These are phyloP conservation scores for Oryzias javanicus DNA, from an alignment of 2,113 vertebrate genomes.

Conservation along the genomic window DNA sequence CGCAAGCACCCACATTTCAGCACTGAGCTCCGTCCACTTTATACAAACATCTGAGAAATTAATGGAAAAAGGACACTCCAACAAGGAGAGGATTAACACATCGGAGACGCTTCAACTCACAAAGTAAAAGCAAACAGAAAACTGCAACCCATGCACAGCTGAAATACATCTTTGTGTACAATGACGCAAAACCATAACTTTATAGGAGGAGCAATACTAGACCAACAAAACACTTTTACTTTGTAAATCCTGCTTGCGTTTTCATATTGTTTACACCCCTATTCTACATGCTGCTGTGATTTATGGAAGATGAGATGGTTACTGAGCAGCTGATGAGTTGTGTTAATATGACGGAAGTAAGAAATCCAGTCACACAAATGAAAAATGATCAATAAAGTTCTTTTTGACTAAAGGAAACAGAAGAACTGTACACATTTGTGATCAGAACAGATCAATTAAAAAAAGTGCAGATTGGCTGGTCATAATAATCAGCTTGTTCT, in stretches of 20 bases:
- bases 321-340: constrained; percentile 3
- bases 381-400: no score
- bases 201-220: not conserved
- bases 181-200: not conserved
- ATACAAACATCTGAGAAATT: not conserved
- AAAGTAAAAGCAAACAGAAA: not conserved
- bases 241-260: not conserved
- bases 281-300: constrained; percentile 9
- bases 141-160: constrained; percentile 9
- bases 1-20: constrained; percentile 40
- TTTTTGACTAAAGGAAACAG: no score
- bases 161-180: not conserved
- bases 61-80: not conserved
- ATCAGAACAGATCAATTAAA: no score
- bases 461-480: no score
- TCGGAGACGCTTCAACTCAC: not conserved
- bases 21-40: constrained; percentile 8
- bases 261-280: not conserved
- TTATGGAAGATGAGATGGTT: not conserved
- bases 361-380: constrained; percentile 8
- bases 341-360: not conserved
- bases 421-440: no score
- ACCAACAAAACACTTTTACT: not conserved
- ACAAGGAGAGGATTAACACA: no score
- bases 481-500: not conserved